These are phyloP conservation scores for Exocentrus adspersus DNA, from an alignment of 2,888 invertebrate genomes.

Conservation along the genomic window DNA sequence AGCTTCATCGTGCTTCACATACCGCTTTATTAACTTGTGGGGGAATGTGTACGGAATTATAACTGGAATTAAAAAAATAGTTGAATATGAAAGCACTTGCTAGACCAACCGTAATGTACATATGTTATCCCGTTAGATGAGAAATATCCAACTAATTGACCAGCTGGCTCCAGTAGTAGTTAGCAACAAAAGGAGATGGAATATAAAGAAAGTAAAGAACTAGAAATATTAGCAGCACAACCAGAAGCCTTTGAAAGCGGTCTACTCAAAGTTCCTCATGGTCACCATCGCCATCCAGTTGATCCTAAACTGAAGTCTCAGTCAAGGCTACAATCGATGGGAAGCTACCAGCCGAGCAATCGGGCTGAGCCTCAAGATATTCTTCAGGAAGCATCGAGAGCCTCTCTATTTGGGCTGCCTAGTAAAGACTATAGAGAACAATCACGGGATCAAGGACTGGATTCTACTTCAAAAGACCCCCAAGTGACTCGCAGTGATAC, in stretches of 20 bases:
- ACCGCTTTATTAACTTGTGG: background rate
- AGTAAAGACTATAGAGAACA: conserved; percentile 40
- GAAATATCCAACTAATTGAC: too few relatives aligned
- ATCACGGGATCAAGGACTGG: conserved; percentile 34
- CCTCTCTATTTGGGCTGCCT: conserved; percentile 52
- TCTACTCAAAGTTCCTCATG: conserved; percentile 41
- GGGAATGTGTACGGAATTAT: too few relatives aligned
- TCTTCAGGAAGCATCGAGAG: conserved; percentile 56
- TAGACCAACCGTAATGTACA: too few relatives aligned
- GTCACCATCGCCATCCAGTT: conserved; percentile 51
- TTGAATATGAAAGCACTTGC: too few relatives aligned
- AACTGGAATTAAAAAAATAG: too few relatives aligned
- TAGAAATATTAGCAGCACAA: conserved; percentile 68
- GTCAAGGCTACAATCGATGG: conserved; percentile 48
- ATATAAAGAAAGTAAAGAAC: conserved; percentile 72
- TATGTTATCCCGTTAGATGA: too few relatives aligned
- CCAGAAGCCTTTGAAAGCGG: conserved; percentile 44
- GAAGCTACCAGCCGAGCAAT: conserved; percentile 34
- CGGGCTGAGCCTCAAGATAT: conserved; percentile 55
- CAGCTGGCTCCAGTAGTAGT: conserved; percentile 57
- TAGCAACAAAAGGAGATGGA: conserved; percentile 68
- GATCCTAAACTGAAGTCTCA: conserved; percentile 58
- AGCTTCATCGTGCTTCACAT: background rate
- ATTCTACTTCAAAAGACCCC: conserved; percentile 12
- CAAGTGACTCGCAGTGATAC: conserved; percentile 29